phyloP scores from a whole-genome alignment of 2,888 invertebrate species.

The Psococerastis gibbosa region DNA sequence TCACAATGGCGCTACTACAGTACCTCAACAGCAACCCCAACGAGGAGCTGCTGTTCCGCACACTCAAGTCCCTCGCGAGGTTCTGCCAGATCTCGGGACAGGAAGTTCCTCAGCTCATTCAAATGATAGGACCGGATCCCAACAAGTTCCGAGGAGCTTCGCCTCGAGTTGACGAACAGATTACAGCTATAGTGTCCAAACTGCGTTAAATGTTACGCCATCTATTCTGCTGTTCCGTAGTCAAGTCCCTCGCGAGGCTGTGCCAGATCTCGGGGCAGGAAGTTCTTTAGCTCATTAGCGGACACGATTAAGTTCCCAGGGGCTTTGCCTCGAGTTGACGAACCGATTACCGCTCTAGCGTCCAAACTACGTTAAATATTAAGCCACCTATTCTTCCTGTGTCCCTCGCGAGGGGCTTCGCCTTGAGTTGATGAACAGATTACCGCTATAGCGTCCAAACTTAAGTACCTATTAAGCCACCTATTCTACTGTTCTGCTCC shows the following conservation, averaged over 20 bases:
- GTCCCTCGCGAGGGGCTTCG: conserved; percentile 63
- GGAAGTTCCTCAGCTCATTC: conserved; percentile 74
- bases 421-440: conserved; percentile 64
- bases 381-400: too few species aligned
- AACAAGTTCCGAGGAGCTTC: conserved; percentile 64
- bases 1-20: conserved; percentile 80
- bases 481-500: conserved; percentile 49
- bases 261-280: conserved; percentile 58
- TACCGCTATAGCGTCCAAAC: conserved; percentile 47
- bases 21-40: conserved; percentile 60
- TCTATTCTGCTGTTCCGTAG: conserved; percentile 45
- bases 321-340: conserved; percentile 10
- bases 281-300: conserved; percentile 70
- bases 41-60: conserved; percentile 63
- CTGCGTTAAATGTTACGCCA: conserved; percentile 30
- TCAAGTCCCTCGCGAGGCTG: conserved; percentile 57
- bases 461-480: conserved; percentile 29
- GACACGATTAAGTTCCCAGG: conserved; percentile 52
- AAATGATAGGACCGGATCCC: conserved; percentile 80
- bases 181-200: conserved; percentile 52
- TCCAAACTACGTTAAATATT: too few species aligned
- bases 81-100: conserved; percentile 55
- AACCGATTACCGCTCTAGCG: conserved; percentile 8
- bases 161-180: conserved; percentile 58
- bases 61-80: conserved; percentile 55